These are phyloP conservation scores for Pseudoatta argentina DNA, from an alignment of 1,140 invertebrate genomes.

Conservation along the genomic window DNA sequence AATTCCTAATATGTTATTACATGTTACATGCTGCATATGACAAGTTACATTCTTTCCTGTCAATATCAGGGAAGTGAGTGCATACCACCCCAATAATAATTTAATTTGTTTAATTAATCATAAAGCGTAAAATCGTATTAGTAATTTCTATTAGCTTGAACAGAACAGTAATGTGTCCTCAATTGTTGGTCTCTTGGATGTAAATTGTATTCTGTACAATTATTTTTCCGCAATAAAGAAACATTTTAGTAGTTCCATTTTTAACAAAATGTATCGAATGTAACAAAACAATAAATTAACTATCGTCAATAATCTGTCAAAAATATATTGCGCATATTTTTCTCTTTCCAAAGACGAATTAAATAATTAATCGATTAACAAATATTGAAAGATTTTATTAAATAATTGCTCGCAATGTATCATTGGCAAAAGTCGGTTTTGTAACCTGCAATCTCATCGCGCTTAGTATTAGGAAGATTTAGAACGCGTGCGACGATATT, in stretches of 20 bases:
- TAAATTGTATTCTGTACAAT: constrained; percentile 17
- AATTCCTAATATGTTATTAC: constrained; percentile 30
- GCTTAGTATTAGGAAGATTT: constrained; percentile 51
- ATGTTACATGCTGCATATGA: constrained; percentile 31
- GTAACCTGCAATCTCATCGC: background rate
- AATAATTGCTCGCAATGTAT: constrained; percentile 9
- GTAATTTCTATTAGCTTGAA: constrained; percentile 37
- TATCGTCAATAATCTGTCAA: background rate
- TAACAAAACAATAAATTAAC: background rate
- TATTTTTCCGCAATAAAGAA: background rate
- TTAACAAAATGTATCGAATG: background rate
- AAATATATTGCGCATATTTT: background rate
- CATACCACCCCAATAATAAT: constrained; percentile 47
- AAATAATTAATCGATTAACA: constrained; percentile 33
- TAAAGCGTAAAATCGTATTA: constrained; percentile 41
- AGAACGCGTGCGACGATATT: constrained; percentile 29
- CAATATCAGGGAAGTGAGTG: constrained; percentile 21
- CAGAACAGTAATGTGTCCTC: background rate
- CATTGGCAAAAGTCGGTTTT: background rate
- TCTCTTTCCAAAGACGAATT: background rate
- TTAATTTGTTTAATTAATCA: constrained; percentile 48
- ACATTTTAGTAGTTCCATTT: background rate
- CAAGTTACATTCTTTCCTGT: constrained; percentile 47
- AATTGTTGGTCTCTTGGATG: background rate
- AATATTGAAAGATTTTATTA: constrained; percentile 45